Percentiles rank a stretch among this genome's conserved stretches.
These are phyloP conservation scores for Dicroscelio sp. DNA, from an alignment of 2,888 invertebrate species.

Conservation along the genomic window DNA sequence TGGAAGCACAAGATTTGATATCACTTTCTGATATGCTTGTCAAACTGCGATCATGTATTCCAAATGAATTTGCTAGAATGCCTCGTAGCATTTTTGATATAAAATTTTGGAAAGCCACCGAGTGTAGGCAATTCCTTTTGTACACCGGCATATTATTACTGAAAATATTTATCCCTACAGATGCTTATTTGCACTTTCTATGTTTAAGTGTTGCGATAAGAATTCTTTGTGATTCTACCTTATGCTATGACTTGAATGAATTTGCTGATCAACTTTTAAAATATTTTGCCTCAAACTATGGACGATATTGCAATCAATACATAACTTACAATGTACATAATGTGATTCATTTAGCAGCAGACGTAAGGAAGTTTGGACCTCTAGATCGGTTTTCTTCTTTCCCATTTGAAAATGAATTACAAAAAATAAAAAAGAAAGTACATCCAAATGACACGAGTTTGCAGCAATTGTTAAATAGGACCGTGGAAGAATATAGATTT, in stretches of 20 bases:
- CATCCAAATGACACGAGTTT: constrained; percentile 32
- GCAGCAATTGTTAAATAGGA: constrained; percentile 40
- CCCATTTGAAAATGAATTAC: constrained; percentile 21
- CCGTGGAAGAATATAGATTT: background rate
- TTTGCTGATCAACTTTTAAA: no score
- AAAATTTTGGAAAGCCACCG: constrained; percentile 30
- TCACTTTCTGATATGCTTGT: no score
- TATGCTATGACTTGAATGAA: no score
- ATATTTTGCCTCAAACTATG: no score
- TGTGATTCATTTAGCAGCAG: background rate
- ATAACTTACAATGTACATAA: no score
- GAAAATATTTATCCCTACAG: background rate
- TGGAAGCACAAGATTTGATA: no score
- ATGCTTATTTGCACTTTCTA: constrained; percentile 5
- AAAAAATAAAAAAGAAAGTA: constrained; percentile 8
- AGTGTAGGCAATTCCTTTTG: constrained; percentile 3
- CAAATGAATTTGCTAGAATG: no score
- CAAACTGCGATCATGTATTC: no score
- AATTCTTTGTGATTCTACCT: background rate
- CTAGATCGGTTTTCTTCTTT: background rate
- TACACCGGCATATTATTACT: constrained; percentile 18
- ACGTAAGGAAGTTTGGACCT: background rate
- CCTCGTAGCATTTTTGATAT: no score
- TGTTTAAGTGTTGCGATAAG: constrained; percentile 12
- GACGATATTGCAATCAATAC: no score